Evolutionary conservation across 2,797 vertebrate species (phyloP).

Genomic region (Botia almorhae): DNA sequence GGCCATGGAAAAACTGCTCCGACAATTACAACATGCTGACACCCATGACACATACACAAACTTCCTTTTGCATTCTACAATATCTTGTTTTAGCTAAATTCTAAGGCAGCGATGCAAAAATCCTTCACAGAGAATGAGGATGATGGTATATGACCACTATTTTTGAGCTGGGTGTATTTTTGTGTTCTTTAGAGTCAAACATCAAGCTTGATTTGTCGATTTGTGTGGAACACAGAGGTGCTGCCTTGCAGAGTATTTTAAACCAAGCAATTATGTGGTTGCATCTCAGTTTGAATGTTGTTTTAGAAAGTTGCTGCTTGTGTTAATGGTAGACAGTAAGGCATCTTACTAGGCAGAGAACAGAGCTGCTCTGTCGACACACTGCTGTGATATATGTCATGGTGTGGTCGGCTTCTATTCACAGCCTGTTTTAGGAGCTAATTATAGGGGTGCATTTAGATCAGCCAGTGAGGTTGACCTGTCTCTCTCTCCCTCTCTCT

Average conservation of each 20-base stretch:
- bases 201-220: no score
- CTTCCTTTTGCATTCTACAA: background rate
- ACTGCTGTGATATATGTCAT: conserved; percentile 18
- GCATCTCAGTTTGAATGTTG: background rate
- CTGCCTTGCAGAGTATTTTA: background rate
- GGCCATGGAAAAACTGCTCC: conserved; percentile 36
- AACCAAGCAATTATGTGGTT: background rate
- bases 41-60: background rate
- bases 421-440: conserved; percentile 45
- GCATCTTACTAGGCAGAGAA: conserved; percentile 23
- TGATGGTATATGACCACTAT: no score
- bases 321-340: conserved; percentile 15
- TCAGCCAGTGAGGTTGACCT: conserved; percentile 42
- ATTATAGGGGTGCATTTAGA: conserved; percentile 54
- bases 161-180: background rate
- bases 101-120: background rate
- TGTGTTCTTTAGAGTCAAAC: no score
- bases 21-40: conserved; percentile 11
- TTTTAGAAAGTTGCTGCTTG: background rate
- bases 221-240: background rate
- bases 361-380: conserved; percentile 44
- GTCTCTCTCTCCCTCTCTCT: background rate
- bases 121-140: background rate
- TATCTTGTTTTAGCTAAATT: background rate
- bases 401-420: conserved; percentile 48